Evolutionary conservation across 1,140 invertebrate genomes (phyloP).

Genomic region (Ephestia elutella): DNA sequence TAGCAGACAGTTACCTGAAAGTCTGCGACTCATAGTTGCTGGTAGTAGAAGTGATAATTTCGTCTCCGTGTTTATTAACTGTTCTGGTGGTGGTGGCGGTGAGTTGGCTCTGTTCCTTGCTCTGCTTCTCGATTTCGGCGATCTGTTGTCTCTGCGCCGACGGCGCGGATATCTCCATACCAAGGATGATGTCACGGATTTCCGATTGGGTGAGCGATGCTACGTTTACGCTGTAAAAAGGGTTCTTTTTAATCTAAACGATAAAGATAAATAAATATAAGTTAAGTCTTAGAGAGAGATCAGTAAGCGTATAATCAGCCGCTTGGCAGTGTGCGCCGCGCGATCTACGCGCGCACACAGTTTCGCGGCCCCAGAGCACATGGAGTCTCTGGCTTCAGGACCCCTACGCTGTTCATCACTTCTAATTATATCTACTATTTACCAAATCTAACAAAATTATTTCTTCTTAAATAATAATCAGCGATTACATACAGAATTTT

Average conservation of each 20-base stretch:
- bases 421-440: neutral
- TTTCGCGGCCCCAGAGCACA: constrained; percentile 74
- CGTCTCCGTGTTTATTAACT: constrained; percentile 99
- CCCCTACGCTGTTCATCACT: constrained; percentile 29
- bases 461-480: no score
- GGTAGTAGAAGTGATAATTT: constrained; percentile 99
- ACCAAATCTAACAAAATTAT: no score
- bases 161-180: constrained; percentile 99
- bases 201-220: constrained; percentile 99
- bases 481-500: no score
- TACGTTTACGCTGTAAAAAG: constrained; percentile 88
- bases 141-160: constrained; percentile 99
- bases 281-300: neutral
- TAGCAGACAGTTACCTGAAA: constrained; percentile 81
- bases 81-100: constrained; percentile 98
- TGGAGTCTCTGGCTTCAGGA: constrained; percentile 40
- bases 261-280: no score
- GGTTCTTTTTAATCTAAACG: no score
- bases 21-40: constrained; percentile 99
- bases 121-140: constrained; percentile 99
- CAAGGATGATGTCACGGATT: constrained; percentile 99
- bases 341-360: constrained; percentile 14
- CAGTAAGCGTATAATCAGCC: constrained; percentile 15
- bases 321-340: neutral
- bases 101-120: constrained; percentile 98